phyloP scores from a whole-genome alignment of 2,113 vertebrate species.

The Pteropus alecto region DNA sequence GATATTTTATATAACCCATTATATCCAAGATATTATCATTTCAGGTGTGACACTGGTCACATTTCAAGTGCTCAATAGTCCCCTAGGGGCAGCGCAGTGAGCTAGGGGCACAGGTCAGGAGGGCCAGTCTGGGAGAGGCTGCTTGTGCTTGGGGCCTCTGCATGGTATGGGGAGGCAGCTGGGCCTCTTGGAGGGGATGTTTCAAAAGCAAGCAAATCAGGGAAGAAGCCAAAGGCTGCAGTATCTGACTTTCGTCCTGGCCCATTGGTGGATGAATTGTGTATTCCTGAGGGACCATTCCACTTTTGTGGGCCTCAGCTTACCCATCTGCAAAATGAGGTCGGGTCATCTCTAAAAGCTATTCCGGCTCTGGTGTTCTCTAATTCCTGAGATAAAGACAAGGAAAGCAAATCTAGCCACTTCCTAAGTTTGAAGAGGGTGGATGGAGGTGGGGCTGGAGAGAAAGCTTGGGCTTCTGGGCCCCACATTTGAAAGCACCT shows the following conservation, averaged over 20 bases:
- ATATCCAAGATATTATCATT: not conserved
- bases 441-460: not conserved
- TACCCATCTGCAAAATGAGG: not conserved
- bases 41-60: not conserved
- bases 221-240: not conserved
- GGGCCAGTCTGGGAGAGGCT: not conserved
- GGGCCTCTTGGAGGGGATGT: accelerated
- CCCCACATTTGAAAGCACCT: not conserved
- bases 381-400: not conserved
- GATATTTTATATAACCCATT: not conserved
- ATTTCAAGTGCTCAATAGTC: not conserved
- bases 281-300: conserved; percentile 53
- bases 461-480: not conserved
- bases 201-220: not conserved
- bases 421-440: not conserved
- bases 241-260: not conserved
- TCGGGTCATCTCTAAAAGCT: not conserved
- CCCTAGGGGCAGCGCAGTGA: not conserved
- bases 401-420: not conserved
- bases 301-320: conserved; percentile 43
- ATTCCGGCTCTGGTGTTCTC: not conserved
- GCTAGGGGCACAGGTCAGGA: not conserved
- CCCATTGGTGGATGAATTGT: not conserved
- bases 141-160: not conserved
- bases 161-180: not conserved